Evolutionary conservation across 2,888 invertebrate genomes (phyloP), one percentile per base, ranked within the genome.

Genomic region (Copidosoma aretas): DNA sequence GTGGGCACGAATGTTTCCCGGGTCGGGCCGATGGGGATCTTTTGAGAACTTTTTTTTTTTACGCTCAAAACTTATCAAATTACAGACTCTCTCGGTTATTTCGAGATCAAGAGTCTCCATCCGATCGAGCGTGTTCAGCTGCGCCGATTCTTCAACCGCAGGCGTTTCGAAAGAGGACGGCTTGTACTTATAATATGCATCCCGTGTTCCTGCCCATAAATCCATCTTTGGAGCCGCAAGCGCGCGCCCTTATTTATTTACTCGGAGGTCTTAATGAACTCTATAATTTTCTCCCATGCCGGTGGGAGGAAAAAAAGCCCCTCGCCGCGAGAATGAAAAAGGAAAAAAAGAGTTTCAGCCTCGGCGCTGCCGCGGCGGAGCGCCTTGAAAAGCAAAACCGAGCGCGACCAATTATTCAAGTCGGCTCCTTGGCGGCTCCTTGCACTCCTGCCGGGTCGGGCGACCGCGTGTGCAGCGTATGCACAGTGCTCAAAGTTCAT

Each of bases 401-500:
- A 53, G n/a, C 54, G 15, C n/a, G 54, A n/a, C 24, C 24, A 62
- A 43, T 54, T 43, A 54, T 63, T 56, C 46, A 51, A 56, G 53
- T 17, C 53, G 19, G 17, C 41, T 53, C 4, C 24, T 21, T 21
- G 10, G 53, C 39, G 22, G 32, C n/a, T 32, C 39, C 15, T n/a
- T 10, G 56, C 24, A n/a, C n/a, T 17, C 10, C 8, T n/a, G 8
- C 15, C 10, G 32, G 17, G 22, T 3, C 19, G 25, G 21, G 24
- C 0, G 22, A n/a, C 21, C n/a, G 52, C 32, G 43, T 32, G 32
- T 32, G 32, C 8, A 32, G 3, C 4, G 15, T 46, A 14, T 12
- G 15, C 12, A 3, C 12, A n/a, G 19, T 52, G 51, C 65, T 70
- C 64, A 41, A 75, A 78, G 77, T 79, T 80, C 78, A 78, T 77